Percentiles rank a stretch among this genome's conserved stretches.
These are phyloP conservation scores for Pangasianodon gigas DNA, from an alignment of 2,113 vertebrate species.

Conservation along the genomic window DNA sequence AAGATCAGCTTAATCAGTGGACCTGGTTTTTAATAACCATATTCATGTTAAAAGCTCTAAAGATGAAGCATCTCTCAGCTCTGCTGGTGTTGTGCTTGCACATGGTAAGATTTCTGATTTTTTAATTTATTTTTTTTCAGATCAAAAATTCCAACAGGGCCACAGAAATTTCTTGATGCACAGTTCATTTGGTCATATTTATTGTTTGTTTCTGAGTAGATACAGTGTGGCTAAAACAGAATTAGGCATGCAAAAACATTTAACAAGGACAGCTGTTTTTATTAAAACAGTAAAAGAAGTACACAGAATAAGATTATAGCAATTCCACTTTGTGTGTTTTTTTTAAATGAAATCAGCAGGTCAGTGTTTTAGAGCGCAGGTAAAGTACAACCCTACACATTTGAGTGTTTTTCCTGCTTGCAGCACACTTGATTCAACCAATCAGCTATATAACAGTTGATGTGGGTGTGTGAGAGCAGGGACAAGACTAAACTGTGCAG, in stretches of 20 bases:
- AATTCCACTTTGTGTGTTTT: not conserved
- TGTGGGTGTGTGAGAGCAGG: not conserved
- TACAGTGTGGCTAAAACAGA: not conserved
- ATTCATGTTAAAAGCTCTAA: conserved; percentile 11
- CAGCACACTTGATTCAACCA: not conserved
- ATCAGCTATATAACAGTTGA: not conserved
- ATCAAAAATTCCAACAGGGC: not conserved
- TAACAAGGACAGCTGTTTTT: not conserved
- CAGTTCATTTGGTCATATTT: not conserved
- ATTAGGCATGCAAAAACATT: not conserved
- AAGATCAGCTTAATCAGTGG: conserved; percentile 1
- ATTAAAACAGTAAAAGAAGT: not conserved
- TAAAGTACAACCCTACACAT: not conserved
- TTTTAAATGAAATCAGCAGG: not conserved
- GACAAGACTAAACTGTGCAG: not conserved
- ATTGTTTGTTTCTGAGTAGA: not conserved
- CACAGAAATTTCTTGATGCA: not conserved
- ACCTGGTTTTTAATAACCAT: conserved; percentile 10
- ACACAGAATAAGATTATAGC: not conserved
- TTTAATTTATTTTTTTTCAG: not conserved
- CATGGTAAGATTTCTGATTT: conserved; percentile 27
- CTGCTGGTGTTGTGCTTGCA: conserved; percentile 47
- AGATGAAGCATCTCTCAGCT: conserved; percentile 49
- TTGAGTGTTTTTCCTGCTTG: not conserved
- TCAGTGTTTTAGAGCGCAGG: not conserved